phyloP scores from a whole-genome alignment of 23 tunicate species.

The Botrylloides violaceus region DNA sequence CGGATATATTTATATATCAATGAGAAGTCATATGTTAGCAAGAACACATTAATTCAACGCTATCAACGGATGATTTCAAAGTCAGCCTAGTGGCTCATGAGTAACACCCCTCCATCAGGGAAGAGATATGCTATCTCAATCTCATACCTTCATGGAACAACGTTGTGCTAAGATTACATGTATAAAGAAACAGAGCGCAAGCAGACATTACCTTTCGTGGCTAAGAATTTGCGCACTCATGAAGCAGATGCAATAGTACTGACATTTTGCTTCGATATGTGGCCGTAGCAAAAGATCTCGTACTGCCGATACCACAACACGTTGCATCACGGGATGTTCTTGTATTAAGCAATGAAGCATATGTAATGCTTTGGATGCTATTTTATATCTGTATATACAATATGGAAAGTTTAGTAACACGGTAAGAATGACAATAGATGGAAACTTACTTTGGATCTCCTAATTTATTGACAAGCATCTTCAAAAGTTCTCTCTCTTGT shows the following conservation, averaged over 20 bases:
- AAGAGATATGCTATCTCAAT: too few relatives aligned
- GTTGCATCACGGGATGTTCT: slow-evolving; percentile 84
- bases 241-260: slow-evolving; percentile 72
- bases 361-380: slow-evolving; percentile 54
- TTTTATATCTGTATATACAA: slow-evolving; percentile 18
- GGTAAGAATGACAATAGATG: neutral
- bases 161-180: too few relatives aligned
- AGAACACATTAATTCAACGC: neutral
- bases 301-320: slow-evolving; percentile 49
- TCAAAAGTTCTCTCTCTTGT: slow-evolving; percentile 55
- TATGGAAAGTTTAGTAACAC: neutral
- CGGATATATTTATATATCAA: neutral
- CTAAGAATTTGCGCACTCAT: slow-evolving; percentile 50
- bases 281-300: slow-evolving; percentile 68
- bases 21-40: neutral
- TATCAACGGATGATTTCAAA: neutral
- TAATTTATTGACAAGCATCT: slow-evolving; percentile 60
- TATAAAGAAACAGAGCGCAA: too few relatives aligned
- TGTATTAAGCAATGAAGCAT: slow-evolving; percentile 40
- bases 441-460: slow-evolving; percentile 89
- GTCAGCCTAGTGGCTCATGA: neutral
- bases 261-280: slow-evolving; percentile 43
- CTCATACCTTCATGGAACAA: too few relatives aligned
- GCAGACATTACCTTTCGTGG: slow-evolving; percentile 76
- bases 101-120: too few relatives aligned